Evolutionary conservation across 2,888 invertebrate genomes (phyloP).

Genomic region (Chromoteleia sp.): DNA sequence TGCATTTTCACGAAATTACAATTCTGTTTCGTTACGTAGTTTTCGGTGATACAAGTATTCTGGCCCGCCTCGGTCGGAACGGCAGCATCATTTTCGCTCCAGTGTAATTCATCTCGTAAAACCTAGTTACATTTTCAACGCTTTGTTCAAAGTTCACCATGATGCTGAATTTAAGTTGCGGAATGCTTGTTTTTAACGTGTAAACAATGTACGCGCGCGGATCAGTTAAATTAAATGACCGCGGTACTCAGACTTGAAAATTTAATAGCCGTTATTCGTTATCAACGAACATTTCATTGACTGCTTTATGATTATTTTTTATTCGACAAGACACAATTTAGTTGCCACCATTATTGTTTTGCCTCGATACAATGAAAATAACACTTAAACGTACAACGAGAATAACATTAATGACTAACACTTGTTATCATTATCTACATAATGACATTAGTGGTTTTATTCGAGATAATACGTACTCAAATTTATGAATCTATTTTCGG

Average conservation of each 20-base stretch:
- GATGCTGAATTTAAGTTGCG: constrained; percentile 40
- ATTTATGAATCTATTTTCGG: neutral
- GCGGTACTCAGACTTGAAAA: constrained; percentile 15
- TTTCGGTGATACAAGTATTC: constrained; percentile 69
- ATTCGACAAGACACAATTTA: neutral
- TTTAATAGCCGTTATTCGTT: constrained; percentile 22
- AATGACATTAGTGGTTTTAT: neutral
- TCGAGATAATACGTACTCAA: neutral
- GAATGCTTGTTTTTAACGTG: constrained; percentile 44
- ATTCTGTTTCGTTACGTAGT: constrained; percentile 74
- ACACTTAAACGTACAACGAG: neutral
- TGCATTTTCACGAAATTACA: constrained; percentile 75
- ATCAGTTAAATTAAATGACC: constrained; percentile 23
- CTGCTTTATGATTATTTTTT: neutral
- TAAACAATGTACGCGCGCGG: constrained; percentile 37
- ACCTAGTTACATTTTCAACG: constrained; percentile 63
- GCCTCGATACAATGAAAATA: neutral
- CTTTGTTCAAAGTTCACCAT: constrained; percentile 44
- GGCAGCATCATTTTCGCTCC: constrained; percentile 70
- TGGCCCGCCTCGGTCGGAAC: constrained; percentile 63
- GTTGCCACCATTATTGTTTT: neutral
- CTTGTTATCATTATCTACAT: neutral
- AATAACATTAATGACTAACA: neutral
- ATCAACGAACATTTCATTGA: constrained; percentile 13
- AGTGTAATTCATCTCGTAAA: constrained; percentile 71